These are phyloP conservation scores for Myxocyprinus asiaticus DNA, from an alignment of 2,113 vertebrate genomes.

Conservation along the genomic window DNA sequence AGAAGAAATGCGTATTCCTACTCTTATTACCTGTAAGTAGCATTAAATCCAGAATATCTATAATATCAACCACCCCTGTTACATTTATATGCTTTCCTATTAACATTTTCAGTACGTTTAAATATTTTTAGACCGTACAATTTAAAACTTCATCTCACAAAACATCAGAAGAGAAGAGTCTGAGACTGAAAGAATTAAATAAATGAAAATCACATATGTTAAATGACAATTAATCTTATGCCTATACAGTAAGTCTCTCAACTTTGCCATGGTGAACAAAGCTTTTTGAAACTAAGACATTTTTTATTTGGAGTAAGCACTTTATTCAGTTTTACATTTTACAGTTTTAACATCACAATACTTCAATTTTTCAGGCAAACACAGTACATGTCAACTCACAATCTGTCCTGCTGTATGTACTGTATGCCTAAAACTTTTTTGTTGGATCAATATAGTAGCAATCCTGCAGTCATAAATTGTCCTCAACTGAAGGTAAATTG, in stretches of 20 bases:
- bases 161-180: background rate
- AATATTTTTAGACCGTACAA: background rate
- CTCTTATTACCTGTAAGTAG: conserved; percentile 99
- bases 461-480: background rate
- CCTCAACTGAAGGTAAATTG: background rate
- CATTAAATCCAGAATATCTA: conserved; percentile 43
- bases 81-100: background rate
- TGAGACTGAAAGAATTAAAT: background rate
- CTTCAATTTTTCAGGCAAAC: too few relatives aligned
- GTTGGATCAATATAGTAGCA: too few relatives aligned
- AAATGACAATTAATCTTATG: background rate
- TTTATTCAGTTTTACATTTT: too few relatives aligned
- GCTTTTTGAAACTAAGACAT: conserved; percentile 30
- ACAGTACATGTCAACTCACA: too few relatives aligned
- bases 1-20: conserved; percentile 99
- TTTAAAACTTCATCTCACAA: background rate
- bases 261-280: conserved; percentile 54
- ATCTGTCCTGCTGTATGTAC: too few relatives aligned
- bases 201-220: background rate
- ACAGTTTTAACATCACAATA: too few relatives aligned
- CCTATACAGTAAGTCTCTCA: background rate
- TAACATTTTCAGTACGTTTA: background rate
- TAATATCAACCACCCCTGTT: background rate
- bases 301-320: too few relatives aligned
- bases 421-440: too few relatives aligned